These are phyloP conservation scores for Cryptomyrus ogoouensis DNA, from an alignment of 2,113 vertebrate genomes.

Conservation along the genomic window DNA sequence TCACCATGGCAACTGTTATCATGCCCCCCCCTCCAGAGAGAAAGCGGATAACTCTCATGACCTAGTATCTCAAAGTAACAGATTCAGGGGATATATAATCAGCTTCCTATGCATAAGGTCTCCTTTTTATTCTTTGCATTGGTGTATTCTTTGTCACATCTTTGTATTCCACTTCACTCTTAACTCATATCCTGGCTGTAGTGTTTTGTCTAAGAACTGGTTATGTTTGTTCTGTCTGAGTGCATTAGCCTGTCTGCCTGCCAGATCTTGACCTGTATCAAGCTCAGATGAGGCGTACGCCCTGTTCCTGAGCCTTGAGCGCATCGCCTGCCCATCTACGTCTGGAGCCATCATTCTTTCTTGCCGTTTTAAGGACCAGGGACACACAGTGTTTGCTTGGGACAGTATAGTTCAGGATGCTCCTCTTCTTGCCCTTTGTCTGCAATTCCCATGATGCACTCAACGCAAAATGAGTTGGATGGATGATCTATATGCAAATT, in stretches of 20 bases:
- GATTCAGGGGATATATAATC: neutral
- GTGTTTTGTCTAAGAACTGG: neutral
- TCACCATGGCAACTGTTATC: neutral
- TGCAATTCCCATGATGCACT: neutral
- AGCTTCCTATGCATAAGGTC: neutral
- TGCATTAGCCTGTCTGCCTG: neutral
- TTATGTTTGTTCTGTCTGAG: neutral
- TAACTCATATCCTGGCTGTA: neutral
- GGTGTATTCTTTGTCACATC: neutral
- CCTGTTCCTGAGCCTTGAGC: neutral
- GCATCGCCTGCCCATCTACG: neutral
- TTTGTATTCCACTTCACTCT: neutral
- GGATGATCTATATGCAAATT: slow-evolving; percentile 26
- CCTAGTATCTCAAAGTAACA: neutral
- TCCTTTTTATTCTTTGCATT: neutral
- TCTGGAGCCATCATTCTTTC: neutral
- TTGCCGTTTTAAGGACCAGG: neutral
- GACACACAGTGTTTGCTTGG: neutral
- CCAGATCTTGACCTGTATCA: neutral
- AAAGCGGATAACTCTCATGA: neutral
- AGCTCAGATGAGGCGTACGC: neutral
- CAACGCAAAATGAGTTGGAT: neutral
- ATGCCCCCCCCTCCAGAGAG: neutral
- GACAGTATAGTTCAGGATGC: neutral
- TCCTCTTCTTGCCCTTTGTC: neutral